Evolutionary conservation across 2,888 invertebrate genomes (phyloP), one percentile per base, ranked within the genome.

Genomic region (Gymnoscelis rufifasciata): DNA sequence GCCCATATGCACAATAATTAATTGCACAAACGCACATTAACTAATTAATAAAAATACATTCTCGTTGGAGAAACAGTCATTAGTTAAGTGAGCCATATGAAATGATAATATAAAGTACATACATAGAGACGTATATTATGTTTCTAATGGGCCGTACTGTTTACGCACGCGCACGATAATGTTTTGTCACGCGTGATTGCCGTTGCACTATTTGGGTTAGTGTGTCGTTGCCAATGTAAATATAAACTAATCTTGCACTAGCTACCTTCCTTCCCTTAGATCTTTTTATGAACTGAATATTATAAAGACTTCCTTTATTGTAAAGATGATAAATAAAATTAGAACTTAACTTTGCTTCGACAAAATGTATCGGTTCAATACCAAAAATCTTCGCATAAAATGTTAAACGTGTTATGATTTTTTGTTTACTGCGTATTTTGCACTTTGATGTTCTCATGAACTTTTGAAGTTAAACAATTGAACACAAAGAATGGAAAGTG

Each of bases 141-240:
- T 54, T 47, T 50, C 37, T 46, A 54, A 51, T 48, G 41, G 48
- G 40, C 31, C 40, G 49, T 53, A 58, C 62, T 69, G 62, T 65
- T 66, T 64, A 64, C 62, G 61, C 72, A 71, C 71, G 70, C 72
- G 59, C 38, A 54, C 62, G 57, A 66, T 68, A 65, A 65, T 66
- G 58, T 66, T 67, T 70, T 78, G 79, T 76, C 75, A 74, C 74
- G 80, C 78, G 70, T 75, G 76, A 82, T 80, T 75, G 74, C 63
- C 66, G 55, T 24, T 38, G 38, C 56, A 68, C 69, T 71, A 83
- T 80, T 68, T 83, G 60, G 82, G 83, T 76, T 71, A 83, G 58
- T 73, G 59, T 76, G 78, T 63, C 74, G 59, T 62, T 51, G 47
- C 57, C 51, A 43, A 43, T 52, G 41, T 40, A 54, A 58, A 59